Percentiles rank a stretch among this genome's conserved stretches.
These are phyloP conservation scores for Notarius lentiginosus DNA, from an alignment of 2,113 vertebrate species.

Conservation along the genomic window DNA sequence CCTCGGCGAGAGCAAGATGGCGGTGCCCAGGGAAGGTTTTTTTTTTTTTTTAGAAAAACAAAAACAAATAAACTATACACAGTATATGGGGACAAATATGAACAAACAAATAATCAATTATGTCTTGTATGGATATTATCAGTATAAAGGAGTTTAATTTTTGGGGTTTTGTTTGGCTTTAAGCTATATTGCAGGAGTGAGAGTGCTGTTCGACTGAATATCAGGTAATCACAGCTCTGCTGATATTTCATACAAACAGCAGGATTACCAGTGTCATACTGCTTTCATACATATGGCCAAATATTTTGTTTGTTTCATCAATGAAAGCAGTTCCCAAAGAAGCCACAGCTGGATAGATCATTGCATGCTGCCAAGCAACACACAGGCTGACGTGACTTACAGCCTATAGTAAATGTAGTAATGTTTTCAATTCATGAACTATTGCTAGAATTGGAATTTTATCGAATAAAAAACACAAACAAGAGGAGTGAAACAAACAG, in stretches of 20 bases:
- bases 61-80: too few relatives aligned
- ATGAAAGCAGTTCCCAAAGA: neutral
- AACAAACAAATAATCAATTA: too few relatives aligned
- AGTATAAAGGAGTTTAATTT: too few relatives aligned
- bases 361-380: neutral
- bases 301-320: neutral
- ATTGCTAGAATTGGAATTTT: neutral
- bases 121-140: too few relatives aligned
- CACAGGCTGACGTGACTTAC: neutral
- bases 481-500: neutral
- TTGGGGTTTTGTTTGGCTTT: too few relatives aligned
- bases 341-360: neutral
- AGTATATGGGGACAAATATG: too few relatives aligned
- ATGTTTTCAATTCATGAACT: neutral
- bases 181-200: neutral
- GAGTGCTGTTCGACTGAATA: neutral
- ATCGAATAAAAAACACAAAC: neutral
- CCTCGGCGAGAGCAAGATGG: too few relatives aligned
- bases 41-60: too few relatives aligned
- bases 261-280: neutral
- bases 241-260: neutral
- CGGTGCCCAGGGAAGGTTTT: too few relatives aligned
- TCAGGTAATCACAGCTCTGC: neutral
- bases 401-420: neutral
- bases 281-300: neutral